Evolutionary conservation across 1,140 invertebrate species (phyloP), one percentile per base, ranked within the genome.

Genomic region (Teleogryllus occipitalis): DNA sequence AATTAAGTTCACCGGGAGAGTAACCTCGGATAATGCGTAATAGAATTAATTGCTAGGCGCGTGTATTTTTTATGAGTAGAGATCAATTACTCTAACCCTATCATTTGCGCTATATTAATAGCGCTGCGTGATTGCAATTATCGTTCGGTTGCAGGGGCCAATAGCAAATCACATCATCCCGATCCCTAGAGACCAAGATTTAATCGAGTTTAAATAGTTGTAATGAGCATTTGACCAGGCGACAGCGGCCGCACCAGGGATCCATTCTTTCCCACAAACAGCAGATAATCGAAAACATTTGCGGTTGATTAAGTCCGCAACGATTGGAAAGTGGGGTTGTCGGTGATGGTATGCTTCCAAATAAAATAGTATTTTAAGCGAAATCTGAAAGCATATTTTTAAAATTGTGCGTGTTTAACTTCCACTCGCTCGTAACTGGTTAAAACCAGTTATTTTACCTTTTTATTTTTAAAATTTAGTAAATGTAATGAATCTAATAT

Each of bases 91-190:
- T 65, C 54, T 65, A 65, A 65, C 54, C 54, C 54, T 65, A 65
- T 65, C 54, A 65, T 65, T 65, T 65, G 54, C 54, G 54, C 54
- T 65, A 65, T 65, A 65, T 65, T 65, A 65, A 65, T 65, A 65
- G 54, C 54, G 54, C 10, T 10, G 18, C 54, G 54, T 65, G 54
- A 65, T 65, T 65, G 54, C 54, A 65, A 65, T 65, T 65, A 65
- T 65, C 54, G 54, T 65, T 65, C 54, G 54, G 54, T 65, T 65
- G 10, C 10, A 65, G 54, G 54, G 54, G 54, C 18, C 54, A 65
- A 65, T 65, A 18, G 54, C 10, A 65, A 65, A 65, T 65, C 54
- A 65, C 18, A 65, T 65, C 54, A 65, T 65, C 54, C 54, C 10
- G 18, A 65, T 65, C 54, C 54, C 54, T 7, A 65, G 54, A 65